phyloP scores from a whole-genome alignment of 2,113 vertebrate species.

The Sarotherodon lohbergeri region DNA sequence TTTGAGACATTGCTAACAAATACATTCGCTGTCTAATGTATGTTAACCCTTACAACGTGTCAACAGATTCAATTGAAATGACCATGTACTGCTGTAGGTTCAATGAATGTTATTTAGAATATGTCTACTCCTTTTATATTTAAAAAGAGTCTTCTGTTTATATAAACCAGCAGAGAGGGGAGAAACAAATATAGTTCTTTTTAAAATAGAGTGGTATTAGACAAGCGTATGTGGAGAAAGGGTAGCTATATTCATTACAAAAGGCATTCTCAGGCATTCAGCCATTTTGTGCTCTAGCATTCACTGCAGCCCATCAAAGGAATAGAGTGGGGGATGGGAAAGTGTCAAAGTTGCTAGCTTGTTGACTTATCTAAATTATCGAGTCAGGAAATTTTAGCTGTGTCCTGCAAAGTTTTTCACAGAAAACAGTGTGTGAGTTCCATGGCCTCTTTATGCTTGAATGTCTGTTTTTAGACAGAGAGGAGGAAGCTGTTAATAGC shows the following conservation, averaged over 20 bases:
- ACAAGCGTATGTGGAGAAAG: neutral
- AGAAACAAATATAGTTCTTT: neutral
- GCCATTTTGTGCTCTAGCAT: slow-evolving; percentile 52
- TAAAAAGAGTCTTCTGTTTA: neutral
- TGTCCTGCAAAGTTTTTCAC: neutral
- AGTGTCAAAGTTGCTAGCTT: slow-evolving; percentile 13
- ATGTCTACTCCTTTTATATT: neutral
- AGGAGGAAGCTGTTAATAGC: neutral
- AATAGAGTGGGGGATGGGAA: slow-evolving; percentile 15
- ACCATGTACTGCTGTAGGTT: neutral
- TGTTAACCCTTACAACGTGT: neutral
- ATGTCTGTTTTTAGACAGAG: neutral
- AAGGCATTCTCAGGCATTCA: neutral
- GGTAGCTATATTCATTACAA: neutral
- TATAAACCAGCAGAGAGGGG: neutral
- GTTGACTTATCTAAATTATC: neutral
- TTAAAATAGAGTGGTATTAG: neutral
- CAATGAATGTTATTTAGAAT: neutral
- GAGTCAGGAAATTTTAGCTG: neutral
- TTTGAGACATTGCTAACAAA: neutral
- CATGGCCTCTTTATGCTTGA: neutral
- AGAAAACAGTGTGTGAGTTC: neutral
- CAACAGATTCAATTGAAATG: neutral
- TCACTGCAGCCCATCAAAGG: slow-evolving; percentile 11
- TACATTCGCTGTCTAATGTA: neutral